These are phyloP conservation scores for Chloroceryle inda DNA, from an alignment of 2,797 vertebrate species.

Conservation along the genomic window DNA sequence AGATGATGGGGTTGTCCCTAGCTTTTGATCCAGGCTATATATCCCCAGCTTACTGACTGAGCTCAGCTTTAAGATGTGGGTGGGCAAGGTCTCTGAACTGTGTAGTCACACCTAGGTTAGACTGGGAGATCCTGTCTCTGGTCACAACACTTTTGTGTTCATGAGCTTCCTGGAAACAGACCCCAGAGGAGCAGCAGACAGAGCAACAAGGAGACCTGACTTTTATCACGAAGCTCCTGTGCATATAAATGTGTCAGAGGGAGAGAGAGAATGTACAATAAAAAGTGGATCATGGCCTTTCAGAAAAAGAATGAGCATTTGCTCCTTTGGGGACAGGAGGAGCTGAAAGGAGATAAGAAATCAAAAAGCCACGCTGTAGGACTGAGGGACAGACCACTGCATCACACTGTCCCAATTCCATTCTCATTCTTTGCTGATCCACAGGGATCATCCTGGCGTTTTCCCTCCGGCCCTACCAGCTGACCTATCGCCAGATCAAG, in stretches of 20 bases:
- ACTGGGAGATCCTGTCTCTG: neutral
- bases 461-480: slow-evolving; percentile 86
- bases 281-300: neutral
- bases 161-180: neutral
- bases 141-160: neutral
- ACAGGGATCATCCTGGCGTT: slow-evolving; percentile 92
- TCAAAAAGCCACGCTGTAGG: neutral
- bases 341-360: neutral
- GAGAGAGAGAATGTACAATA: neutral
- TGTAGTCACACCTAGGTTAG: neutral
- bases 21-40: neutral
- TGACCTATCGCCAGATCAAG: slow-evolving; percentile 92
- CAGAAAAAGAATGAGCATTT: neutral
- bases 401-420: neutral
- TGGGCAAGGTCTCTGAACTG: neutral
- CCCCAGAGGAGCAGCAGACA: neutral
- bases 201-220: neutral
- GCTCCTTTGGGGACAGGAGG: neutral
- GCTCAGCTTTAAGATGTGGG: neutral
- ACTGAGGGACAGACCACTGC: neutral
- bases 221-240: neutral
- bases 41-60: neutral
- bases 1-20: neutral
- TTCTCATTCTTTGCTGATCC: slow-evolving; percentile 16
- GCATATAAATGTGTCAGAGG: neutral